Percentiles rank a stretch among this genome's conserved stretches.
These are phyloP conservation scores for Agonum fuliginosum DNA, from an alignment of 2,888 invertebrate species.

Conservation along the genomic window DNA sequence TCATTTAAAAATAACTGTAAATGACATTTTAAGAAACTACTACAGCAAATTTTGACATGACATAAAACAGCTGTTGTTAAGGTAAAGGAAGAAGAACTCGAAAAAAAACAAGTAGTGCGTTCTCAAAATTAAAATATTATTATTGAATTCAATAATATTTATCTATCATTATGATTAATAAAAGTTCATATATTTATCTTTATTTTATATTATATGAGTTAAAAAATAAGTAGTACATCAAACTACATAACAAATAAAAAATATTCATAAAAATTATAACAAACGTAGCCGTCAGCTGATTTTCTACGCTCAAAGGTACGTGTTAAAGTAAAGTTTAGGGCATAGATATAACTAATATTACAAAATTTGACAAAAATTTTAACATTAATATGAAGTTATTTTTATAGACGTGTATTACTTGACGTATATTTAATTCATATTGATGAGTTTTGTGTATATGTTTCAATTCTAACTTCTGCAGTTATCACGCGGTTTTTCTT, in stretches of 20 bases:
- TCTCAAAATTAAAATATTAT: constrained; percentile 18
- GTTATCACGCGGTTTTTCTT: no score
- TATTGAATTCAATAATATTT: neutral
- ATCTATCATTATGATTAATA: neutral
- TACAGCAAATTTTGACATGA: constrained; percentile 47
- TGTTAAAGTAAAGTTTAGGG: neutral
- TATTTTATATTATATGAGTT: neutral
- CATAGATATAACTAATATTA: no score
- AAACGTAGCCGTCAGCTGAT: constrained; percentile 55
- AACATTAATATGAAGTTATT: no score
- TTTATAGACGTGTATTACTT: neutral
- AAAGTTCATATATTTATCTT: neutral
- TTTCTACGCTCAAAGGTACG: neutral
- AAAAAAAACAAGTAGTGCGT: constrained; percentile 18
- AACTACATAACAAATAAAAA: neutral
- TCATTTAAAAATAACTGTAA: neutral
- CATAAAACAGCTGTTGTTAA: constrained; percentile 57
- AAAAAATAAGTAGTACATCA: neutral
- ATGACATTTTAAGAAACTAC: constrained; percentile 41
- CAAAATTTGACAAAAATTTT: neutral
- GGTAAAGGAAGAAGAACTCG: constrained; percentile 27
- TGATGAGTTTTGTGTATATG: neutral
- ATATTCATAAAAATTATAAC: neutral
- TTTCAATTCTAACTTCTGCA: neutral
- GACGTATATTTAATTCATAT: neutral